Evolutionary conservation across 2,113 vertebrate genomes (phyloP).

Genomic region (Hemichromis elongatus): DNA sequence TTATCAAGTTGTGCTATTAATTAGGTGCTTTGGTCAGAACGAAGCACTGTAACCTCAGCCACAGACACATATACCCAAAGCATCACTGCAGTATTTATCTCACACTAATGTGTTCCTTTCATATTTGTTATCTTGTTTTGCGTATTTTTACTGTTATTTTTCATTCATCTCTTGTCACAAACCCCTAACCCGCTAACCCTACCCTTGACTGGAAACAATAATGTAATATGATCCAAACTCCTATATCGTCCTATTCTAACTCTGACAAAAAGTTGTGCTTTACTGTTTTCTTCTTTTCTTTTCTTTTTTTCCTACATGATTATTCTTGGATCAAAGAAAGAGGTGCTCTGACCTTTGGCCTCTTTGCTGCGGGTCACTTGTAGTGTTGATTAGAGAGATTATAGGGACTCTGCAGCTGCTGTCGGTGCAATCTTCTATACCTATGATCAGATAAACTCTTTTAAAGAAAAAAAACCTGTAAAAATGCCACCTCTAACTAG

Average conservation of each 20-base stretch:
- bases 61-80: neutral
- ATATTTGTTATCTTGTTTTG: neutral
- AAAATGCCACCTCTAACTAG: neutral
- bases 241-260: neutral
- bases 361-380: neutral
- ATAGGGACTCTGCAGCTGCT: neutral
- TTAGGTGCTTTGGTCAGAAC: neutral
- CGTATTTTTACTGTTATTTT: neutral
- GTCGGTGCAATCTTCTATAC: neutral
- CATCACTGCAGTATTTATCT: neutral
- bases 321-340: neutral
- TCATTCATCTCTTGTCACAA: neutral
- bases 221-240: neutral
- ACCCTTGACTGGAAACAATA: neutral
- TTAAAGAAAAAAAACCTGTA: neutral
- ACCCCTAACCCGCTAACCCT: too few relatives aligned
- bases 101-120: neutral
- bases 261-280: neutral
- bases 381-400: neutral
- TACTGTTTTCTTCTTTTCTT: neutral
- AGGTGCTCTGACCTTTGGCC: constrained; percentile 22
- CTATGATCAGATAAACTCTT: neutral
- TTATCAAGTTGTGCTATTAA: neutral
- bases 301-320: neutral
- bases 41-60: neutral